Evolutionary conservation across 2,113 vertebrate species (phyloP), one percentile per base, ranked within the genome.

Genomic region (Lophura nycthemera): DNA sequence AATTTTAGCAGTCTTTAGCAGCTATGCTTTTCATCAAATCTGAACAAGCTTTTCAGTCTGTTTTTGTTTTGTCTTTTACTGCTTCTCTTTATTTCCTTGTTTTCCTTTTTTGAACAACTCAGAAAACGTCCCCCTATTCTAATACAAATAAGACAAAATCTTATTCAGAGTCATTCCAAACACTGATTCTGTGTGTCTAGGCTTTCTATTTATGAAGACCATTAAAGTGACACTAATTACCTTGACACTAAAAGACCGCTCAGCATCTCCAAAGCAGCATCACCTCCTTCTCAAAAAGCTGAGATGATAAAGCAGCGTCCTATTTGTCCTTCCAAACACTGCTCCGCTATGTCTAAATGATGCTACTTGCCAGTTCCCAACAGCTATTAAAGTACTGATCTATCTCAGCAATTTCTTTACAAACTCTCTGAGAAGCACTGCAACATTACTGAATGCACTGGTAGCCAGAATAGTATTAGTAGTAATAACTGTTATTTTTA

Each of bases 161-260:
- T 64, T 76, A 7, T 40, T 24, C 32, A 15, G 25, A 83, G 7
- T 65, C 56, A 52, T 42, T 88, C 34, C 57, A 71, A 73, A n/a
- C 22, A 61, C 3, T 9, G 7, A 22, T 12, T 32, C 18, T 47
- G 13, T 30, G 1, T 13, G n/a, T 17, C 5, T 1, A 10, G 36
- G 22, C 30, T 75, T 66, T 20, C 27, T 45, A 3, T 85, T 80
- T 83, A 57, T 22, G 54, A 16, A 76, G 29, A 22, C 11, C 34
- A 21, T 61, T 65, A 48, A 43, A 71, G 16, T 71, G 61, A 29
- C 40, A 43, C 0, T 8, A n/a, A 25, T 72, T 79, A 60, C 13
- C 11, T 60, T 72, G 50, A 54, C 59, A 36, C 19, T 29, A n/a
- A 67, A 93, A 52, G 48, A 50, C 18, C 11, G 45, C 48, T 61